Conservation (phyloP, 2,888 invertebrate species). For the Polymixis lichenea region DNA sequence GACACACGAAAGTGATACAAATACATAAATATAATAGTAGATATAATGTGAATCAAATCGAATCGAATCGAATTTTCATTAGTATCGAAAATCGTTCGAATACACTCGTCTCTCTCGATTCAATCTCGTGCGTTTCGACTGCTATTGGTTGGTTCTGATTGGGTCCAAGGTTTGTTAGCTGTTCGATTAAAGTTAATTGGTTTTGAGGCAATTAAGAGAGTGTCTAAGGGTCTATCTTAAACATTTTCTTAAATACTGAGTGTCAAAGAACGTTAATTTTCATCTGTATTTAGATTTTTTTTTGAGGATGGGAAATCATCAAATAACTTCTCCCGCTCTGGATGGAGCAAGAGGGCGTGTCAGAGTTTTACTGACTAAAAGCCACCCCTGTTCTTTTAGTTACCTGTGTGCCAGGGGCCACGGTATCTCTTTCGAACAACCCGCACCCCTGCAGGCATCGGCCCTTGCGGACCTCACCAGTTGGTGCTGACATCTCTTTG, state of each 20-base stretch:
- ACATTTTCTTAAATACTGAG: not conserved
- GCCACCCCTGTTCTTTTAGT: no score
- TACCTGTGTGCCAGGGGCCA: no score
- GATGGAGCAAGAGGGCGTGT: no score
- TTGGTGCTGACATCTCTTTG: no score
- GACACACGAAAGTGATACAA: slow-evolving; percentile 14
- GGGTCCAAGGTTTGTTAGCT: slow-evolving; percentile 20
- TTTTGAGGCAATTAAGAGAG: not conserved
- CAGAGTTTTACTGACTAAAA: no score
- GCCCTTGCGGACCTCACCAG: no score
- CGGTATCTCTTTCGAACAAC: no score
- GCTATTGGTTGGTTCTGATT: slow-evolving; percentile 47
- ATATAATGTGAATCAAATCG: slow-evolving; percentile 47
- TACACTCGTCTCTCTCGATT: slow-evolving; percentile 50
- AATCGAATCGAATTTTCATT: slow-evolving; percentile 64
- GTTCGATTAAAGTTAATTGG: slow-evolving; percentile 11
- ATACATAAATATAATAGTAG: slow-evolving; percentile 41
- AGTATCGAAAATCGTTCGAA: slow-evolving; percentile 57
- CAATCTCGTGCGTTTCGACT: slow-evolving; percentile 46
- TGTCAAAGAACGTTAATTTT: not conserved
- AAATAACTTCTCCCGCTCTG: no score
- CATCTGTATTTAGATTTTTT: no score
- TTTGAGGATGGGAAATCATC: no score
- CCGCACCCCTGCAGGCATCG: no score
- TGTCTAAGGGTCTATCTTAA: no score